Evolutionary conservation across 2,888 invertebrate species (phyloP).

Genomic region (Dynastes grantii): DNA sequence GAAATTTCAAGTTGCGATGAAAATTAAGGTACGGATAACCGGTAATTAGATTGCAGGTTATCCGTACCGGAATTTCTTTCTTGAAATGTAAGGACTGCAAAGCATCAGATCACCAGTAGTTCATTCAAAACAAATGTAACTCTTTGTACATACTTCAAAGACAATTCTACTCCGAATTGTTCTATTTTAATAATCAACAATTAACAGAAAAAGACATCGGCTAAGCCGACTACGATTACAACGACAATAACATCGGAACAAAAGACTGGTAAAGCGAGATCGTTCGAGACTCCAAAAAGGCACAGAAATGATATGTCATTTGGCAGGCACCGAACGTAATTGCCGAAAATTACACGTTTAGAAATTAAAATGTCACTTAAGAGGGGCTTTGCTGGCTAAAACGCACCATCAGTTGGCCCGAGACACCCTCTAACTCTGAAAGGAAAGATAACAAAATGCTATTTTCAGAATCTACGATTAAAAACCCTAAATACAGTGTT

Average conservation of each 20-base stretch:
- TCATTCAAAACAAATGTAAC: no score
- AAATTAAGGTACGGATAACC: no score
- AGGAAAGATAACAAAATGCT: constrained; percentile 4
- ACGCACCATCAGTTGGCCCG: neutral
- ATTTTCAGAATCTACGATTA: constrained; percentile 22
- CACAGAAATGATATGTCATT: constrained; percentile 53
- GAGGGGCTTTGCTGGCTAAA: constrained; percentile 23
- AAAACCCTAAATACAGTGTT: constrained; percentile 7
- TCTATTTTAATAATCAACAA: no score
- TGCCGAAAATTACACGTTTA: constrained; percentile 62
- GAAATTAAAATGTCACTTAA: constrained; percentile 68
- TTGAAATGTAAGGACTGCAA: no score
- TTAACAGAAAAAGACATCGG: no score
- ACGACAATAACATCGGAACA: neutral
- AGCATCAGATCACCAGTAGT: no score
- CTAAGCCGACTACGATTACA: no score
- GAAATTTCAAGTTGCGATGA: no score
- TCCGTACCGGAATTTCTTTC: no score
- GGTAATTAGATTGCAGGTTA: no score
- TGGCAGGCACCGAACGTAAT: constrained; percentile 56
- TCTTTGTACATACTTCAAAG: no score
- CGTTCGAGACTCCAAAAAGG: neutral
- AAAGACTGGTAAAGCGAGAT: neutral
- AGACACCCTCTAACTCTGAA: neutral
- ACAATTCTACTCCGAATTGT: no score